These are phyloP conservation scores for Marmota monax DNA, from an alignment of 2,113 vertebrate genomes.

Conservation along the genomic window DNA sequence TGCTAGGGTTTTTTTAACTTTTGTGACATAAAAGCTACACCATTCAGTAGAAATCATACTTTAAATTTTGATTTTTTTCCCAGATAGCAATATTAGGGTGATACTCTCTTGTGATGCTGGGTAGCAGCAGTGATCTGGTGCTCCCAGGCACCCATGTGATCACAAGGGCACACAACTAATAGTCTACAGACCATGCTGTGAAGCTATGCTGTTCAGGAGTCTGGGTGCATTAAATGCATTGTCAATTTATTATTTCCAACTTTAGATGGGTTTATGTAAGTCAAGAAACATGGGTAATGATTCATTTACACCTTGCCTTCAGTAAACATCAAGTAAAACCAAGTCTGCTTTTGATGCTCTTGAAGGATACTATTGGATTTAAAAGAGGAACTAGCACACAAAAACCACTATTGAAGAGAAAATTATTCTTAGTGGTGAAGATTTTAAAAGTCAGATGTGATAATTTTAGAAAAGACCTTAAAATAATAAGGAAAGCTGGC, in stretches of 20 bases:
- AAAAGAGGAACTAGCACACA: neutral
- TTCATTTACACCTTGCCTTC: neutral
- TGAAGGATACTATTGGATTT: neutral
- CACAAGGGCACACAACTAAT: neutral
- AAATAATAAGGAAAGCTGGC: neutral
- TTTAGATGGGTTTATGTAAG: neutral
- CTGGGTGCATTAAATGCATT: neutral
- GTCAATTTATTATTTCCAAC: neutral
- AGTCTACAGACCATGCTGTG: neutral
- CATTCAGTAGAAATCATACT: neutral
- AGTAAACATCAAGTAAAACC: neutral
- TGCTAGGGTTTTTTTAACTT: neutral
- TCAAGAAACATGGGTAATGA: neutral
- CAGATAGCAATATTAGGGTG: neutral
- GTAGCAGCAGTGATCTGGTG: neutral
- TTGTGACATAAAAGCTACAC: neutral
- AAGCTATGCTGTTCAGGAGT: neutral
- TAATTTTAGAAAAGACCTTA: neutral
- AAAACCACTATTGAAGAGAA: neutral
- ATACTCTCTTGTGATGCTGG: neutral
- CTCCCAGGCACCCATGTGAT: neutral
- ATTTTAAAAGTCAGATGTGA: constrained; percentile 22
- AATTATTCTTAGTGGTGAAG: constrained; percentile 5
- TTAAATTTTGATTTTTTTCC: neutral
- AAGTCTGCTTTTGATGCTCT: neutral